Evolutionary conservation across 2,888 invertebrate genomes (phyloP), one percentile per base, ranked within the genome.

Genomic region (Aethes cnicana): DNA sequence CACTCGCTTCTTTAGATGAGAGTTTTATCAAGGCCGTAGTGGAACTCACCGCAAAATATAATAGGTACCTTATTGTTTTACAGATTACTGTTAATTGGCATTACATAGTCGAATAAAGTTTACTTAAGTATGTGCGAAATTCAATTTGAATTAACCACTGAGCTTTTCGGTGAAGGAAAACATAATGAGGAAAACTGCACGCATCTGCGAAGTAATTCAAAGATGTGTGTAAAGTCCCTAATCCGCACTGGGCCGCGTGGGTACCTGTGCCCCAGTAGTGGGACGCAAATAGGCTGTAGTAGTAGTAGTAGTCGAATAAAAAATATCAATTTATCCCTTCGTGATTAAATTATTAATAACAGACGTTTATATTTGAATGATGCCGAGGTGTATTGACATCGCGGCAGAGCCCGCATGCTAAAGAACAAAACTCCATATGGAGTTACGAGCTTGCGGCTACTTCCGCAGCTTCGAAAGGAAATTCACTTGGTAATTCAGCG

Each of bases 401-500:
- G 61, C 57, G 54, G 66, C 50, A 60, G 61, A 59, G 59, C 62
- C 55, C 69, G 85, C 76, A 86, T 84, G 73, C 71, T 72, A 83
- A 76, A 78, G 64, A 68, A 71, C 66, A 64, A n/a, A n/a, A 58
- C 55, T 55, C 76, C 71, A 68, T 81, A 78, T 68, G 62, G 62
- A 68, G 68, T 59, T 28, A 33, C 33, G 33, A 37, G 47, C 63
- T 59, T 63, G 67, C 59, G 61, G 64, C 65, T 62, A 84, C 83
- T 87, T 88, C 88, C 88, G 87, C 68, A 80, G 74, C 74, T 74
- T 77, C 70, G 68, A 82, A 86, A 80, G 81, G 85, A 86, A 86
- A 84, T 83, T 78, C 77, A 81, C 77, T 75, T 76, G 72, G 64
- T 55, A n/a, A 86, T 87, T 84, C 86, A 47, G 55, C 53, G 58